phyloP scores from a whole-genome alignment of 2,797 vertebrate species.

The Neopelma chrysocephalum region DNA sequence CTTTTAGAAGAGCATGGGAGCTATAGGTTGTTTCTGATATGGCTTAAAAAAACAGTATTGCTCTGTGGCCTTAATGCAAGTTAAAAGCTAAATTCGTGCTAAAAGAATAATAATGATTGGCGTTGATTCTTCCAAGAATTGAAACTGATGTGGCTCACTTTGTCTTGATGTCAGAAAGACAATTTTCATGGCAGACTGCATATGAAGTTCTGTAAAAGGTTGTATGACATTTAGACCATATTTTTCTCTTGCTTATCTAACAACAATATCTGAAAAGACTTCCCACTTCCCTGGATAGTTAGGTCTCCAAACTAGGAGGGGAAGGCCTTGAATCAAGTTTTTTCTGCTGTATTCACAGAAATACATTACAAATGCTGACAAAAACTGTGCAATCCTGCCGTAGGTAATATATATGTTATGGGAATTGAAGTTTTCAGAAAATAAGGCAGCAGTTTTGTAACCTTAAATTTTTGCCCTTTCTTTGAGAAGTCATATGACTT shows the following conservation, averaged over 20 bases:
- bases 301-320: neutral
- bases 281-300: neutral
- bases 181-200: neutral
- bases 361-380: neutral
- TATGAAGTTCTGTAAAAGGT: neutral
- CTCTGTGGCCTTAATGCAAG: neutral
- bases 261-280: neutral
- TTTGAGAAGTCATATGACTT: neutral
- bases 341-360: neutral
- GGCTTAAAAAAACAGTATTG: neutral
- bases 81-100: neutral
- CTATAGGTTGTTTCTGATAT: neutral
- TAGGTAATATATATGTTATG: neutral
- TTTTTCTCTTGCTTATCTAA: neutral
- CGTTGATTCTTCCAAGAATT: neutral
- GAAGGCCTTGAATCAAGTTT: neutral
- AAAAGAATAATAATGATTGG: neutral
- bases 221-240: neutral
- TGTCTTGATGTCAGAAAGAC: neutral
- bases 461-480: neutral
- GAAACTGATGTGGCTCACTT: neutral
- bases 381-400: neutral
- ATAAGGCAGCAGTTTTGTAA: neutral
- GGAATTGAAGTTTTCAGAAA: neutral
- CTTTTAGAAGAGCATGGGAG: neutral